Evolutionary conservation across 2,797 vertebrate genomes (phyloP), one percentile per base, ranked within the genome.

Genomic region (Pseudochirops cupreus): DNA sequence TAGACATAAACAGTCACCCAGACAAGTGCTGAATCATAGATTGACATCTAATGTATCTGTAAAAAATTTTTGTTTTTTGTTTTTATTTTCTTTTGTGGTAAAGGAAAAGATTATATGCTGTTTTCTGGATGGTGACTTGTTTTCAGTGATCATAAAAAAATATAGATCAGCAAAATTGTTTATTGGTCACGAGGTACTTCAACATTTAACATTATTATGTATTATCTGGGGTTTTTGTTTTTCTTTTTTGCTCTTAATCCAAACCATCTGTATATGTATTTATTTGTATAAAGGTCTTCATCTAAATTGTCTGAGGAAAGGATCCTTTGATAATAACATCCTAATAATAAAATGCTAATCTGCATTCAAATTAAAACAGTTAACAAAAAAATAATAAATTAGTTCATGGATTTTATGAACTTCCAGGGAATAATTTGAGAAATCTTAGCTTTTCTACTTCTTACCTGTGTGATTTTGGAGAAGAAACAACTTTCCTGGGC

Each of bases 1-100:
- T 95, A 98, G 98, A 98, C 98, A 97, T 98, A 98, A 99, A 98
- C 98, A 98, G 97, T 18, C 97, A 94, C 59, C 97, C 96, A 96
- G 98, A 98, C 98, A 98, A 97, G 95, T 97, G 98, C 98, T 97
- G 97, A 98, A 57, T 82, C 93, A 90, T 94, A 92, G 96, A 97
- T 97, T 97, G 98, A 97, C 95, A 96, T 96, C 98, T 98, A 98
- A 98, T 98, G 98, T 98, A 97, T 97, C 95, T 52, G 29, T 97
- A 98, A 98, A 98, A 98, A 52, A 52, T 4, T 98, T 98, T 98
- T 46, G 46, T 46, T 98, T 98, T 98, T 98, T 95, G 54, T 94
- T 90, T 53, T 9, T 0, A 53, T 95, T 97, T 96, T 95, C 94
- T 96, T 96, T 94, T 91, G 97, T 39, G 0, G 97, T 93, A 97